These are phyloP conservation scores for Nebria brevicollis DNA, from an alignment of 2,888 invertebrate genomes.

Conservation along the genomic window DNA sequence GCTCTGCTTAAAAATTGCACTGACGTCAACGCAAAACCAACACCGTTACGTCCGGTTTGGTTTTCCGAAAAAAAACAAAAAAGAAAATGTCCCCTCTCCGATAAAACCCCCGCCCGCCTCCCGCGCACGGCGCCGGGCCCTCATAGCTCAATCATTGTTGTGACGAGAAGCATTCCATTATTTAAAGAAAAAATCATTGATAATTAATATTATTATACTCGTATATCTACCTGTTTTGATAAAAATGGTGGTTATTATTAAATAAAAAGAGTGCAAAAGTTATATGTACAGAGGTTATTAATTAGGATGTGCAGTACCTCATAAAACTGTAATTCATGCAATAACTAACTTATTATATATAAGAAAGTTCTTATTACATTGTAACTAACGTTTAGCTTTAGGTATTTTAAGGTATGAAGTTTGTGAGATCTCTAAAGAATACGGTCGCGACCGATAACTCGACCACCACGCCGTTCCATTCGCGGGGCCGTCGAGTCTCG, in stretches of 20 bases:
- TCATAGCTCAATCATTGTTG: slow-evolving; percentile 66
- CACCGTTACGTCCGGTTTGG: neutral
- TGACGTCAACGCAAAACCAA: neutral
- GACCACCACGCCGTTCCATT: slow-evolving; percentile 19
- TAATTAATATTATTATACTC: slow-evolving; percentile 53
- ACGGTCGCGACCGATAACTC: slow-evolving; percentile 28
- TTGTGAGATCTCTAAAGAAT: slow-evolving; percentile 59
- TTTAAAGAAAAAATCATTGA: slow-evolving; percentile 60
- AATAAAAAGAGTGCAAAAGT: slow-evolving; percentile 63
- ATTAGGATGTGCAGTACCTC: slow-evolving; percentile 66
- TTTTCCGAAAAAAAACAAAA: neutral
- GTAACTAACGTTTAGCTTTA: slow-evolving; percentile 62
- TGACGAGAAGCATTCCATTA: slow-evolving; percentile 65
- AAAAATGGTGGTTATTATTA: slow-evolving; percentile 59
- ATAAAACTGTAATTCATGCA: slow-evolving; percentile 67
- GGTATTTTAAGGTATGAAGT: slow-evolving; percentile 62
- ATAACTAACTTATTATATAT: slow-evolving; percentile 62
- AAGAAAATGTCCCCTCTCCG: neutral
- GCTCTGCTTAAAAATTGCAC: neutral
- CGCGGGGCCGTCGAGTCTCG: slow-evolving; percentile 29
- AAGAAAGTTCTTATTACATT: slow-evolving; percentile 65
- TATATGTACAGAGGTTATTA: slow-evolving; percentile 66
- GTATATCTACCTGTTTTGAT: slow-evolving; percentile 61
- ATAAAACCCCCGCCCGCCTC: slow-evolving; percentile 54
- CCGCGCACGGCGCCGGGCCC: slow-evolving; percentile 58